These are phyloP conservation scores for Crypturellus undulatus DNA, from an alignment of 2,113 vertebrate species.

Conservation along the genomic window DNA sequence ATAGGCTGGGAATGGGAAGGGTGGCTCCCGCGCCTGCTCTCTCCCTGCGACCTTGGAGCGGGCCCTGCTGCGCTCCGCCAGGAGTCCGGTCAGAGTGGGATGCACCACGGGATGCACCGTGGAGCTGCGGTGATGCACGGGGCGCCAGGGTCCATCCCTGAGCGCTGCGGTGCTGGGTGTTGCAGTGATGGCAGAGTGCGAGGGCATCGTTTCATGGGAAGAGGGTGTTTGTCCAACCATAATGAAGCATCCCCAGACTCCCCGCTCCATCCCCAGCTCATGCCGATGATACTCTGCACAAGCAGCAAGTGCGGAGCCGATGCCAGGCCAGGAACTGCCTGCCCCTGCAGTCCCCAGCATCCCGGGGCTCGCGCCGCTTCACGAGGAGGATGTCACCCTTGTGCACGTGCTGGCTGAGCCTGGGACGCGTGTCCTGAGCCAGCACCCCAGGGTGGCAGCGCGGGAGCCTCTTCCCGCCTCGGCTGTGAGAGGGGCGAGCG, in stretches of 20 bases:
- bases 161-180: too few species aligned
- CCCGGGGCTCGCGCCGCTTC: too few species aligned
- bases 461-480: neutral
- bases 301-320: neutral
- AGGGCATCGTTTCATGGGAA: neutral
- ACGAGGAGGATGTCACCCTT: neutral
- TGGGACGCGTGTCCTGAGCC: neutral
- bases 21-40: accelerated
- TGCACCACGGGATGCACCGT: neutral
- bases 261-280: neutral
- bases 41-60: neutral
- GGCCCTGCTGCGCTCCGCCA: neutral
- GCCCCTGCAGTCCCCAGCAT: too few species aligned
- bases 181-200: neutral
- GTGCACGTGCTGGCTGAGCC: neutral
- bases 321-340: too few species aligned
- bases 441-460: too few species aligned
- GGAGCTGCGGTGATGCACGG: too few species aligned
- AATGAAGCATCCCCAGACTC: neutral
- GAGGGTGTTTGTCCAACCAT: neutral
- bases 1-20: neutral
- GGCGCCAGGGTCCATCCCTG: too few species aligned
- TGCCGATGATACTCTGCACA: accelerated
- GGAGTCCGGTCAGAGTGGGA: accelerated
- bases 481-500: too few species aligned